Evolutionary conservation across 2,113 vertebrate species (phyloP).

Genomic region (Pristiophorus japonicus): DNA sequence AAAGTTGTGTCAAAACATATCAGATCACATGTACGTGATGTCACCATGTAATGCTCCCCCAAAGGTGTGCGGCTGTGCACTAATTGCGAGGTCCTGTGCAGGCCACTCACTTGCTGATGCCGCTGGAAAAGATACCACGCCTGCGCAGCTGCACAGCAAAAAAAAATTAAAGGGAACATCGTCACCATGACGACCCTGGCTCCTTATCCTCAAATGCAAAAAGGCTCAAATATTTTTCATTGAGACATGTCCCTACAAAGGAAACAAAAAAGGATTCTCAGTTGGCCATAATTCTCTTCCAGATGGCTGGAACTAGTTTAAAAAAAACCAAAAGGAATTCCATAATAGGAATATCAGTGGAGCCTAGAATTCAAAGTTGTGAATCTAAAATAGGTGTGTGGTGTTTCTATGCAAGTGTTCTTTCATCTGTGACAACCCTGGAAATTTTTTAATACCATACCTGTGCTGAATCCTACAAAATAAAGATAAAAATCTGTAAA

Average conservation of each 20-base stretch:
- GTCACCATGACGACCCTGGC: background rate
- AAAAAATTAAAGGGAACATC: too few relatives aligned
- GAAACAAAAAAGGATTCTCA: background rate
- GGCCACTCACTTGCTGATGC: too few relatives aligned
- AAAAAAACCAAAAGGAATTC: background rate
- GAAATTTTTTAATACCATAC: background rate
- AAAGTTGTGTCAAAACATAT: background rate
- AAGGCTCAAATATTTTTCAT: background rate
- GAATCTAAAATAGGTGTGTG: background rate
- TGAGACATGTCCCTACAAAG: background rate
- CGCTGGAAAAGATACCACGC: too few relatives aligned
- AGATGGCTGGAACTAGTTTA: background rate
- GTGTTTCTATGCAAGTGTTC: background rate
- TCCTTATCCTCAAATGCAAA: background rate
- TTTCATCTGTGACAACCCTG: background rate
- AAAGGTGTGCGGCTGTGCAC: too few relatives aligned
- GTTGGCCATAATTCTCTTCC: background rate
- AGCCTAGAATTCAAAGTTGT: background rate
- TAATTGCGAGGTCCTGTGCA: too few relatives aligned
- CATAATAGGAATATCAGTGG: background rate
- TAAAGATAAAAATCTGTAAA: background rate
- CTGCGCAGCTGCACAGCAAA: too few relatives aligned
- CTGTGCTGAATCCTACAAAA: background rate
- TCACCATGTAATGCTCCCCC: background rate
- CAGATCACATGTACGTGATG: background rate